Evolutionary conservation across 2,797 vertebrate species (phyloP).

Genomic region (Sibirionetta formosa): DNA sequence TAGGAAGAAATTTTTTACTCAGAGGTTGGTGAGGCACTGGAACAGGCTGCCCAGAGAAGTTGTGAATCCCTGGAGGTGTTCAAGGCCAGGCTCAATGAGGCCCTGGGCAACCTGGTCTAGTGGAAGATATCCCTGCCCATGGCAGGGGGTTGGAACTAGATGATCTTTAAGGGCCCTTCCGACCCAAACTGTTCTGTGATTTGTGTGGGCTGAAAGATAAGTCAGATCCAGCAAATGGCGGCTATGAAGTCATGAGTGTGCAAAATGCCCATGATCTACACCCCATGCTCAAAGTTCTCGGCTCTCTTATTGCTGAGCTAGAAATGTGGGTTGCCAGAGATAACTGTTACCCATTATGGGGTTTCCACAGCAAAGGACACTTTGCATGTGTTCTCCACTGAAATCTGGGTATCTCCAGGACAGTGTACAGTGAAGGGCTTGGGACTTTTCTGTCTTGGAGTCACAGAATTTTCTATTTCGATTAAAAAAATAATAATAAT

Average conservation of each 20-base stretch:
- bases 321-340: neutral
- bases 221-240: neutral
- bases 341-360: neutral
- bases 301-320: neutral
- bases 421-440: neutral
- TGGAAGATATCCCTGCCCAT: too few species aligned
- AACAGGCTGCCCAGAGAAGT: too few species aligned
- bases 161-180: too few species aligned
- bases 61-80: too few species aligned
- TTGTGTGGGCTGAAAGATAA: neutral
- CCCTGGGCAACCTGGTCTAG: too few species aligned
- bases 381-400: neutral
- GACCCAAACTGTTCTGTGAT: neutral
- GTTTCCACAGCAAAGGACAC: neutral
- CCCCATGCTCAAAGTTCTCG: neutral
- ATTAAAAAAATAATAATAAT: neutral
- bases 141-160: too few species aligned
- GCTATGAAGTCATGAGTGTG: neutral
- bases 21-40: too few species aligned
- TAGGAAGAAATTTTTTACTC: too few species aligned
- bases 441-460: neutral
- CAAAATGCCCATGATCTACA: neutral
- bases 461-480: neutral
- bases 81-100: too few species aligned
- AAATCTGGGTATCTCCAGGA: neutral